Base-by-base conservation (phyloP, 2,888 invertebrate genomes). In the Troglohyphantes excavatus region DNA sequence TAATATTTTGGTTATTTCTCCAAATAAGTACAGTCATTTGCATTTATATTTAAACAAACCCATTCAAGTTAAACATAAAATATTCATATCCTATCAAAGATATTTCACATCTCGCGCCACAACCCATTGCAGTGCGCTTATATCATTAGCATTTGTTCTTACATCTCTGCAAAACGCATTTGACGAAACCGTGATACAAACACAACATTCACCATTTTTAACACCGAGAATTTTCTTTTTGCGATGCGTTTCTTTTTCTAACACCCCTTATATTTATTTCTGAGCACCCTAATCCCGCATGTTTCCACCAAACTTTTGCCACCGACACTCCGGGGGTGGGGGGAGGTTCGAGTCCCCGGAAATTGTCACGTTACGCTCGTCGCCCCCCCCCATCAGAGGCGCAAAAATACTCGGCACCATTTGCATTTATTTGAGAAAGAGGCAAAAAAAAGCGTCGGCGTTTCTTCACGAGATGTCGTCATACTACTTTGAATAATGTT, bases 401-500 rank as follows among this genome's bases (percentile, higher is more conserved):
- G 27, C 63, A 75, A 68, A 88, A 88, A 88, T 88, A 82, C 82
- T 88, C 82, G 76, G 81, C 67, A 88, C 82, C 82, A 88, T 82
- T 82, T 82, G 88, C 88, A 88, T 88, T 88, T 88, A 88, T 88
- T 88, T 88, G 68, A 7, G 43, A 9, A 17, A 26, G n/a, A n/a
- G n/a, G 26, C 17, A n/a, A 29, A 43, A 29, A 88, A 88, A 88
- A 88, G 73, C 88, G 68, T 75, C 46, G 43, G 82, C 39, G 73
- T 70, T 86, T 87, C 43, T 61, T 27, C 85, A 59, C 88, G 88
- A 81, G 82, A 88, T 88, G 88, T 82, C 88, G 88, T 88, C 88
- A 82, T 88, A 88, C 88, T 88, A 82, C 88, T 88, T 88, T 88
- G 88, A 88, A 88, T 88, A 88, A 88, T 88, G 88, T 68, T 87